Percentiles rank a stretch among this genome's conserved stretches.
Evolutionary conservation across 2,888 invertebrate species (phyloP).

Genomic region (Hemaris fuciformis): DNA sequence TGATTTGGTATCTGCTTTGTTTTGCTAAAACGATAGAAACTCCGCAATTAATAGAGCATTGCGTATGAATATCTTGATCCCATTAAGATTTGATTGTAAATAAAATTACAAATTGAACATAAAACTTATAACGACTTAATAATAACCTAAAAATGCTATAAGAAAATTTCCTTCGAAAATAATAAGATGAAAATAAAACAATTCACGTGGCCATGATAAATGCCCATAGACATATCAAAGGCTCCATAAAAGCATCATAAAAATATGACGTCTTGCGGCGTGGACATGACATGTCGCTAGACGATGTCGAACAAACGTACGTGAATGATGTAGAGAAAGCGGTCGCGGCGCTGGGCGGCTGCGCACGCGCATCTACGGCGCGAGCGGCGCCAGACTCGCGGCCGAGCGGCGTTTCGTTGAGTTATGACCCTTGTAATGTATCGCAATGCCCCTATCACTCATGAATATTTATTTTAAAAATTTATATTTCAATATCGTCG

Average conservation of each 20-base stretch:
- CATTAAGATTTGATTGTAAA: too few relatives aligned
- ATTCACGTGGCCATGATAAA: conserved; percentile 47
- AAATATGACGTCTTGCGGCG: conserved; percentile 69
- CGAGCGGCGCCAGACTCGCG: conserved; percentile 43
- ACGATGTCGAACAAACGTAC: conserved; percentile 27
- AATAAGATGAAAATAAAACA: conserved; percentile 1
- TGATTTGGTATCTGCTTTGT: background rate
- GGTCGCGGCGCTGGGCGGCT: conserved; percentile 24
- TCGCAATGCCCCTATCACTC: conserved; percentile 77
- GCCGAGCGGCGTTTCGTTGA: conserved; percentile 68
- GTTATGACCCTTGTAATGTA: conserved; percentile 75
- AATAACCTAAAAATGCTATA: background rate
- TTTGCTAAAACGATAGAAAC: background rate
- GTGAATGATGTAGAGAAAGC: conserved; percentile 49
- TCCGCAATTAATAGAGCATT: too few relatives aligned
- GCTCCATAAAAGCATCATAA: conserved; percentile 57
- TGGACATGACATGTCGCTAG: conserved; percentile 64
- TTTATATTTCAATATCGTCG: conserved; percentile 62
- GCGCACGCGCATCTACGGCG: conserved; percentile 12
- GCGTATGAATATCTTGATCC: too few relatives aligned
- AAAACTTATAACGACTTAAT: background rate
- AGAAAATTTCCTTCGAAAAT: background rate
- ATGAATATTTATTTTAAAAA: conserved; percentile 79
- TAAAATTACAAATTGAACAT: background rate
- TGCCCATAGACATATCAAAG: conserved; percentile 67